Evolutionary conservation across 2,888 invertebrate genomes (phyloP).

Genomic region (Acanthacorydalis orientalis): DNA sequence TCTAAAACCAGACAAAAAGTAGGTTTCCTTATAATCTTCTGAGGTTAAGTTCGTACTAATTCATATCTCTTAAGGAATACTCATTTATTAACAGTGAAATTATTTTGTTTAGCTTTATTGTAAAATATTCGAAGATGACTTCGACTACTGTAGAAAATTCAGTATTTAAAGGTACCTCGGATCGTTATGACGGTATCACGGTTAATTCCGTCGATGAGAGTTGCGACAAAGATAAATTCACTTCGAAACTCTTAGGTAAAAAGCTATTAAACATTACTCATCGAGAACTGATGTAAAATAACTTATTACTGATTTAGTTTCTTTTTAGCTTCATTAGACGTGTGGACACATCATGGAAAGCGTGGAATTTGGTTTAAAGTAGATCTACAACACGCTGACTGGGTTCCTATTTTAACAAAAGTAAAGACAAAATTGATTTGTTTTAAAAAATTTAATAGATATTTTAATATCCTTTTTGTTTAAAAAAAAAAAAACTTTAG

Average conservation of each 20-base stretch:
- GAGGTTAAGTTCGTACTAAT: too few relatives aligned
- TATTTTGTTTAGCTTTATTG: too few relatives aligned
- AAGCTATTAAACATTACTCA: conserved; percentile 6
- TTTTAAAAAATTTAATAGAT: too few relatives aligned
- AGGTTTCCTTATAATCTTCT: too few relatives aligned
- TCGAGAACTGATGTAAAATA: conserved; percentile 1
- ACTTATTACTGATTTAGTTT: neutral
- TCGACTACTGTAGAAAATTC: too few relatives aligned
- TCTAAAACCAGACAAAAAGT: too few relatives aligned
- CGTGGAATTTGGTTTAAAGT: conserved; percentile 74
- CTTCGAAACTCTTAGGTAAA: conserved; percentile 39
- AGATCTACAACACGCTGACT: conserved; percentile 45
- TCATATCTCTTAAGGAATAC: too few relatives aligned
- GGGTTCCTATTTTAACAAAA: conserved; percentile 59
- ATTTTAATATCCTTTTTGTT: conserved; percentile 2
- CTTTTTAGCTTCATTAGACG: conserved; percentile 46
- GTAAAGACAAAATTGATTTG: too few relatives aligned
- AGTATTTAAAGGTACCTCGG: conserved; percentile 32
- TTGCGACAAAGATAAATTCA: conserved; percentile 33
- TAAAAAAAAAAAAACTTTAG: conserved; percentile 21
- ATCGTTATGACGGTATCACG: conserved; percentile 59
- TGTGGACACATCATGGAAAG: conserved; percentile 45
- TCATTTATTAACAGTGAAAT: too few relatives aligned
- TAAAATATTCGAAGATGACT: too few relatives aligned
- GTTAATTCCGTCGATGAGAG: conserved; percentile 43